Conservation (phyloP, 2,888 invertebrate genomes). For the Hyposoter didymator region DNA sequence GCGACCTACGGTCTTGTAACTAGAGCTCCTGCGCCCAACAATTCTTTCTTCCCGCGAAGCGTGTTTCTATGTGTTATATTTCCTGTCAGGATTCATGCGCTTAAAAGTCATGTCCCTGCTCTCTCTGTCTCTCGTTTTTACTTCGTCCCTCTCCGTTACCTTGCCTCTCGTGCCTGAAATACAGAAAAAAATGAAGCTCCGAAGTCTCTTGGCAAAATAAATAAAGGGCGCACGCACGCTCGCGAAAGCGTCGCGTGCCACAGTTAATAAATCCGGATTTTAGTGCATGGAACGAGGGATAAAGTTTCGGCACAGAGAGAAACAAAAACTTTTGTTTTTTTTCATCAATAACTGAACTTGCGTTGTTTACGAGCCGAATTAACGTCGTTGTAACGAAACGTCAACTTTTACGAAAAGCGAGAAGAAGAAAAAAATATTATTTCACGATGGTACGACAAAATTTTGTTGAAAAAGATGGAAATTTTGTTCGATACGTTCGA, state of each 20-base stretch:
- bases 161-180: slow-evolving; percentile 9
- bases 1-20: slow-evolving; percentile 57
- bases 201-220: slow-evolving; percentile 31
- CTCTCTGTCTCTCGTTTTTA: background rate
- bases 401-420: background rate
- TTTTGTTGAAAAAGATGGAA: no score
- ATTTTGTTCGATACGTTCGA: no score
- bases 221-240: slow-evolving; percentile 44
- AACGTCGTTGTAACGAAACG: background rate
- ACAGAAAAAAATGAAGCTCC: slow-evolving; percentile 40
- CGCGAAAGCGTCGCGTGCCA: slow-evolving; percentile 59
- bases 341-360: slow-evolving; percentile 7
- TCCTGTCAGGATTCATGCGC: slow-evolving; percentile 53
- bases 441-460: background rate
- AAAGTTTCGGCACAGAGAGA: slow-evolving; percentile 1
- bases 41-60: slow-evolving; percentile 51
- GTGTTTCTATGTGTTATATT: slow-evolving; percentile 43
- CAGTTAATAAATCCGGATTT: slow-evolving; percentile 61
- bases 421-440: background rate
- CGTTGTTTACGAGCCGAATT: slow-evolving; percentile 5
- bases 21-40: slow-evolving; percentile 61
- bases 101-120: slow-evolving; percentile 50
- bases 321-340: background rate
- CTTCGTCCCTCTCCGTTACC: background rate
- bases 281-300: slow-evolving; percentile 7